Evolutionary conservation across 2,797 vertebrate species (phyloP).

Genomic region (Oryzias dopingdopingensis): DNA sequence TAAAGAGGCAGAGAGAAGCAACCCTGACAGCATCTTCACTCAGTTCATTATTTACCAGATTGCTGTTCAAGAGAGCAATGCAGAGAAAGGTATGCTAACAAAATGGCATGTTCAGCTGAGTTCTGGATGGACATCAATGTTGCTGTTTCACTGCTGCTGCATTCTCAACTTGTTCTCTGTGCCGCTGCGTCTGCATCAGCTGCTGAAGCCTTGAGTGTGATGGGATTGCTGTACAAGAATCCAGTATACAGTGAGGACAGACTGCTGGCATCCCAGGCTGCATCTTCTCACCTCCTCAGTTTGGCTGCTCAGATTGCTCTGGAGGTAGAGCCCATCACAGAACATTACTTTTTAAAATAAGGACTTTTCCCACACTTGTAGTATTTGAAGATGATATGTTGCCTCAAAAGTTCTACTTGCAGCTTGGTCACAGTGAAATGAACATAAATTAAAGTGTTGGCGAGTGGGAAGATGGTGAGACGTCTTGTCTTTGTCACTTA

Average conservation of each 20-base stretch:
- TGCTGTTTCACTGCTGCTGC: background rate
- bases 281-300: constrained; percentile 78
- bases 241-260: constrained; percentile 55
- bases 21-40: constrained; percentile 87
- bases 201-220: constrained; percentile 74
- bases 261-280: constrained; percentile 65
- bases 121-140: background rate
- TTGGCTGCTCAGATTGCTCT: constrained; percentile 89
- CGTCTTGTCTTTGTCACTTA: constrained; percentile 17
- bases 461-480: constrained; percentile 10
- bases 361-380: background rate
- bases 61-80: constrained; percentile 80
- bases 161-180: constrained; percentile 12
- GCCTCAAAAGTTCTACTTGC: constrained; percentile 9
- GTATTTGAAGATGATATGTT: constrained; percentile 3
- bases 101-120: background rate
- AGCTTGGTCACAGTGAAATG: constrained; percentile 13
- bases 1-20: constrained; percentile 82
- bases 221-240: constrained; percentile 70
- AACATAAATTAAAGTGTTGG: constrained; percentile 9
- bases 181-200: constrained; percentile 67
- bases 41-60: constrained; percentile 89
- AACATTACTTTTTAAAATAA: background rate
- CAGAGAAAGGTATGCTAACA: constrained; percentile 78
- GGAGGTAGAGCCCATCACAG: constrained; percentile 75